Percentiles rank a stretch among this genome's conserved stretches.
Evolutionary conservation across 2,888 invertebrate species (phyloP).

Genomic region (Ferdinandea cuprea): DNA sequence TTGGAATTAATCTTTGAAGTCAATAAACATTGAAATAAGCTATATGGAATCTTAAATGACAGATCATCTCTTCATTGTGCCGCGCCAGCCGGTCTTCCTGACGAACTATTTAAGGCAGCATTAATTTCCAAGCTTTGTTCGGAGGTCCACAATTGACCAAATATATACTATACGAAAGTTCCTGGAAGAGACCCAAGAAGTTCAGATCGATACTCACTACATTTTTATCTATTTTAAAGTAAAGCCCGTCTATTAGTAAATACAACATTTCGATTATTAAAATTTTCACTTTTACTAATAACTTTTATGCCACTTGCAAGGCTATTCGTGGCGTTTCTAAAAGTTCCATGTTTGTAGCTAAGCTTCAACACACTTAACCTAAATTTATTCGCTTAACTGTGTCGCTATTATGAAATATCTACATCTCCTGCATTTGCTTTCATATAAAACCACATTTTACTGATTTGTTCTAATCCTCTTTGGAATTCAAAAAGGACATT

Average conservation of each 20-base stretch:
- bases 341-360: background rate
- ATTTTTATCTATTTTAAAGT: background rate
- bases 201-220: background rate
- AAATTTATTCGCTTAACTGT: background rate
- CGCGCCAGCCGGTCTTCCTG: too few species aligned
- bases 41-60: too few species aligned
- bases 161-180: background rate
- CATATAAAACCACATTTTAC: slow-evolving; percentile 46
- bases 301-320: too few species aligned
- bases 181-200: background rate
- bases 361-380: background rate
- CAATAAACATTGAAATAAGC: too few species aligned
- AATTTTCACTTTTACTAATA: too few species aligned
- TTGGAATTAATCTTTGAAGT: too few species aligned
- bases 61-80: too few species aligned
- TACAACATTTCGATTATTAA: too few species aligned
- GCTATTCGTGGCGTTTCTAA: background rate
- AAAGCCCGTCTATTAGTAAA: too few species aligned
- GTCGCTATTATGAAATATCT: slow-evolving; percentile 14
- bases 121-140: too few species aligned
- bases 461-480: slow-evolving; percentile 52
- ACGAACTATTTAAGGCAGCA: too few species aligned
- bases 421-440: slow-evolving; percentile 17
- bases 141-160: background rate
- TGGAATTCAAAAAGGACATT: slow-evolving; percentile 4